Base-by-base conservation (phyloP, 2,888 invertebrate species). In the Allophyes oxyacanthae region DNA sequence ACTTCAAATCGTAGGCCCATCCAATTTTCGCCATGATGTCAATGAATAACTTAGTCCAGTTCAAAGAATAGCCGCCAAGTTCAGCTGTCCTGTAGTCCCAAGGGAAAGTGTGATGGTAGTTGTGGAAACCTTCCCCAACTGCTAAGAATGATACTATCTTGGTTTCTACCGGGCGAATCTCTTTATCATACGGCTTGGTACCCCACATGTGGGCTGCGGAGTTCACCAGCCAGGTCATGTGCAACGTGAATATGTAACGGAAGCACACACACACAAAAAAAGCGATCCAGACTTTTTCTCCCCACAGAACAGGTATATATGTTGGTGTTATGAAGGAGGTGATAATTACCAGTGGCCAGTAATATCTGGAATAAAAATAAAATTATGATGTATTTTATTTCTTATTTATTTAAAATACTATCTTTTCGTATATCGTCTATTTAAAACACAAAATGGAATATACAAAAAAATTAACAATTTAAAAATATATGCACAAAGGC, bases 101-200 rank as follows among this genome's bases (percentile, higher is more conserved):
- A 0, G 84, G 84, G 38, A 76, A 84, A 8, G 75, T 74, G 37
- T 84, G 84, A 54, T 84, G 84, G 51, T 79, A 84, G 26, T 83
- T 85, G 33, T 84, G 84, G 56, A 80, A 83, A 0, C 83, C 84
- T 59, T 83, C 83, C 3, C 84, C 84, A 14, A 60, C 7, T 3
- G 57, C 20, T 5, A 69, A 9, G 0, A 67, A 30, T 7, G 63
- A 60, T 5, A 64, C 26, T 3, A 30, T 0, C 32, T 52, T 60
- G 5, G 26, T 41, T 32, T 68, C 59, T 0, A 10, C 44, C n/a
- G 68, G 50, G 10, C 6, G 7, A 0, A 68, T 68, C 3, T 54
- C 8, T 7, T 63, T 57, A 6, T 68, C 67, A 7, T 68, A 68
- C 0, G 67, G 63, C 3, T 37, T 59, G 6, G 13, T 45, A 0